Conservation (phyloP, 2,888 invertebrate genomes). For the Leptinotarsa rubiginosa region DNA sequence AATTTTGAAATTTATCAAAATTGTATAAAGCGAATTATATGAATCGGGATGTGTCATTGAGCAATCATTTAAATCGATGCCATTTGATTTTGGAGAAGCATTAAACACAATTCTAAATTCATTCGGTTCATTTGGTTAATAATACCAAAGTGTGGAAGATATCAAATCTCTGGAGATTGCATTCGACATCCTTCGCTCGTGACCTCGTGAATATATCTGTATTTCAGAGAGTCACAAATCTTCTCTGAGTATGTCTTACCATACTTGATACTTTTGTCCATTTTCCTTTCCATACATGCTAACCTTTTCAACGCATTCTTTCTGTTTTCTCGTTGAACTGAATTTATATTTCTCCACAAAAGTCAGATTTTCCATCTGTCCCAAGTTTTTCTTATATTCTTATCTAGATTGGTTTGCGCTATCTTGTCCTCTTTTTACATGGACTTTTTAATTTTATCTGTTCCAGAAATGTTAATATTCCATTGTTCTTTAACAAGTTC, state of each 20-base stretch:
- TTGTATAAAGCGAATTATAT: too few species aligned
- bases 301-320: constrained; percentile 18
- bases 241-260: constrained; percentile 11
- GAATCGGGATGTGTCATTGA: too few species aligned
- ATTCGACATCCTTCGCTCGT: background rate
- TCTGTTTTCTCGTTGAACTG: constrained; percentile 29
- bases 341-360: constrained; percentile 19
- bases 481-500: constrained; percentile 23
- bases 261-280: constrained; percentile 24
- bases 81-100: too few species aligned
- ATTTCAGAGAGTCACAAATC: background rate
- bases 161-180: background rate
- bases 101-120: background rate
- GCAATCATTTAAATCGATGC: too few species aligned
- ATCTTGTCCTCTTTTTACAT: constrained; percentile 17
- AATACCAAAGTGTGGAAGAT: too few species aligned
- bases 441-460: background rate
- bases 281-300: constrained; percentile 27
- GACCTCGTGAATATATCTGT: constrained; percentile 8
- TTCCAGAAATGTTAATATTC: background rate
- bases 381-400: constrained; percentile 18
- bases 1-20: too few species aligned
- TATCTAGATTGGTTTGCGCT: constrained; percentile 13
- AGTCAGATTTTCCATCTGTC: constrained; percentile 26
- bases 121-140: background rate